Evolutionary conservation across 2,888 invertebrate genomes (phyloP), one percentile per base, ranked within the genome.

Genomic region (Perizoma affinitatum): DNA sequence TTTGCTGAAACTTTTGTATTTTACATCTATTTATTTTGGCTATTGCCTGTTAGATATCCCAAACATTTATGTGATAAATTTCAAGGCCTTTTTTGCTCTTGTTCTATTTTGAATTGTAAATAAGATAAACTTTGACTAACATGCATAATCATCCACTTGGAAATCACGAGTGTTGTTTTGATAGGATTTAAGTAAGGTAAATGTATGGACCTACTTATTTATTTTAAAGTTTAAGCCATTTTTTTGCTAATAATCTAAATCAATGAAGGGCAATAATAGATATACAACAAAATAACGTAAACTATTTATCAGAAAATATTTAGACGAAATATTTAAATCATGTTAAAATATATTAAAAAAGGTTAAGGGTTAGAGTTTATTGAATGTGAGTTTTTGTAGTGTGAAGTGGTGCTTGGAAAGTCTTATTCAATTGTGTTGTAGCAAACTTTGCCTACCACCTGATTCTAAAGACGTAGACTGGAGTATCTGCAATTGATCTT

Each of bases 201-300:
- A 62, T 81, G 76, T 83, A 81, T 75, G 78, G 77, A 82, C 71
- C 75, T 73, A 78, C 73, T 73, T 81, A 82, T 81, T 82, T 84
- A 84, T 84, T 84, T 82, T 80, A 76, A 72, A 74, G 71, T 72
- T 71, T 75, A 72, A 69, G 79, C 72, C 67, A 60, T 64, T 64
- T 66, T n/a, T 67, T 58, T 65, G 70, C 80, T 79, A 77, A 78
- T 74, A 70, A 78, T 80, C 72, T 77, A 76, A 82, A 84, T 80
- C 76, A 73, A 83, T 81, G 75, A 88, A 65, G 81, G 90, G 91
- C 91, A 92, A 92, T 92, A 92, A 91, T 88, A 88, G 86, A 78
- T 87, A 84, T 85, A 87, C 84, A 88, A 82, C 84, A 87, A 84
- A 77, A 68, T 87, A 84, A 80, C 88, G 86, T 89, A 86, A 85